These are phyloP conservation scores for Datnioides undecimradiatus DNA, from an alignment of 2,113 vertebrate species.

Conservation along the genomic window DNA sequence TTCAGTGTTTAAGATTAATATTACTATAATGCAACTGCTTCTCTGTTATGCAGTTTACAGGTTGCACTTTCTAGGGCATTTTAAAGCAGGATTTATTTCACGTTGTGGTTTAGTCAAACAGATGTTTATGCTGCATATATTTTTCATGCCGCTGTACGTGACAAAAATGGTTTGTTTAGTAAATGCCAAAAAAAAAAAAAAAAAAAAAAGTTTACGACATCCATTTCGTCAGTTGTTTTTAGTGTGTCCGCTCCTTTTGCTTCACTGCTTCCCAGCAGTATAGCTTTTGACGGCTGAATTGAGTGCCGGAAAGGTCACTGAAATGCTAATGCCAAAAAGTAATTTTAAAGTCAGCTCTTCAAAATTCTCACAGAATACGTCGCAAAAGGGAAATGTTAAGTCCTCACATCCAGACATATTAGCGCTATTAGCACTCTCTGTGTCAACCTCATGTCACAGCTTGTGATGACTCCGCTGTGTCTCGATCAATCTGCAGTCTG, in stretches of 20 bases:
- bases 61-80: conserved; percentile 20
- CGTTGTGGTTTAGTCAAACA: not conserved
- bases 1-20: conserved; percentile 46
- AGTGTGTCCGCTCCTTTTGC: conserved; percentile 26
- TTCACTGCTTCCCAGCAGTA: conserved; percentile 17
- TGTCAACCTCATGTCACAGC: conserved; percentile 11
- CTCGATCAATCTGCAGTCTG: conserved; percentile 5
- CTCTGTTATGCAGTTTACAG: conserved; percentile 20
- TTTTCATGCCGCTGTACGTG: not conserved
- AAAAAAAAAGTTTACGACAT: conserved; percentile 12
- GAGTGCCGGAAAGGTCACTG: conserved; percentile 69
- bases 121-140: not conserved
- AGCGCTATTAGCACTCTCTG: conserved; percentile 22
- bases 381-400: conserved; percentile 39
- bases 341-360: conserved; percentile 51
- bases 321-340: conserved; percentile 60
- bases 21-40: not conserved
- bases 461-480: conserved; percentile 25
- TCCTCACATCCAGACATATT: conserved; percentile 29
- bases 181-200: conserved; percentile 14
- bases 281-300: conserved; percentile 47
- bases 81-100: not conserved
- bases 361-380: conserved; percentile 45
- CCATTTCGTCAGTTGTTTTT: conserved; percentile 29
- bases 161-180: conserved; percentile 10